Evolutionary conservation across 2,888 invertebrate species (phyloP).

Genomic region (Nemotelus nigrinus): DNA sequence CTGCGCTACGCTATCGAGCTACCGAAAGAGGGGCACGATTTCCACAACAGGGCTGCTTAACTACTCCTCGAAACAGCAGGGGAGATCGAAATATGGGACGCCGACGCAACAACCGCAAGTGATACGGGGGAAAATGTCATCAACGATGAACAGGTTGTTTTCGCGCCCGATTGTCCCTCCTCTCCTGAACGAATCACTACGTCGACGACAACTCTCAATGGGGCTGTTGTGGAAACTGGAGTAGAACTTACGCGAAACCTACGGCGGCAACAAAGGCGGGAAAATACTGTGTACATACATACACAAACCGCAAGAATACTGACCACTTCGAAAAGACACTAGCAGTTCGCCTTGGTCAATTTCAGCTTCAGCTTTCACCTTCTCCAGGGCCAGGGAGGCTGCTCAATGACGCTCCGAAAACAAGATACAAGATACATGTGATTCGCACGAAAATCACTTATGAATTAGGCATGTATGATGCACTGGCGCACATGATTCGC

Average conservation of each 20-base stretch:
- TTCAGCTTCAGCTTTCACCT: conserved; percentile 33
- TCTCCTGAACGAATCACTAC: conserved; percentile 1
- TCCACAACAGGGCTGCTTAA: neutral
- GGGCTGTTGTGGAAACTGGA: neutral
- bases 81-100: conserved; percentile 11
- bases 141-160: conserved; percentile 37
- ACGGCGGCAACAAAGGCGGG: neutral
- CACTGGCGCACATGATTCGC: neutral
- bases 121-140: neutral
- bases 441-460: neutral
- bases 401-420: neutral
- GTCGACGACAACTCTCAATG: neutral
- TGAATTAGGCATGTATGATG: neutral
- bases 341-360: conserved; percentile 16
- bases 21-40: neutral
- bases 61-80: neutral
- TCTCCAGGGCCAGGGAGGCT: conserved; percentile 23
- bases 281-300: neutral
- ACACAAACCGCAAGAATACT: neutral
- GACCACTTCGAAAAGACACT: conserved; percentile 1
- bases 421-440: neutral
- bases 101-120: conserved; percentile 24
- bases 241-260: conserved; percentile 2
- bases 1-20: neutral
- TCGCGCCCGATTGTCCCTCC: neutral